phyloP scores from a whole-genome alignment of 2,888 invertebrate species.

The Dicranocentrus wangi region DNA sequence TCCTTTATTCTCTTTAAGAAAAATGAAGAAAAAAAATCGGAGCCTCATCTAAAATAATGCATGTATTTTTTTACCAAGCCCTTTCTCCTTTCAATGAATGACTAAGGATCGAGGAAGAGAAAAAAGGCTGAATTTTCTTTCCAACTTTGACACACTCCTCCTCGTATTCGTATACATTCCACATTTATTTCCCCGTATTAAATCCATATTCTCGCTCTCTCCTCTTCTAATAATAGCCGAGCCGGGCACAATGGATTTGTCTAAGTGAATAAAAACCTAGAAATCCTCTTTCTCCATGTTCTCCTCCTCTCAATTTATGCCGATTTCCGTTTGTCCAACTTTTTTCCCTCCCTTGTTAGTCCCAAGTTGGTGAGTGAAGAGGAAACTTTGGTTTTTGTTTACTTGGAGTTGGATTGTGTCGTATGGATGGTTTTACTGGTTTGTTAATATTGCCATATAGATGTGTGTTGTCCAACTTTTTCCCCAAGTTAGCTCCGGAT shows the following conservation, averaged over 20 bases:
- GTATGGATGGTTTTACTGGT: background rate
- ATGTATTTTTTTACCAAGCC: background rate
- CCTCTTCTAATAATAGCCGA: too few relatives aligned
- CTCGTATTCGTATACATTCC: too few relatives aligned
- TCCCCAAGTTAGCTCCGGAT: too few relatives aligned
- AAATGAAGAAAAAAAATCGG: too few relatives aligned
- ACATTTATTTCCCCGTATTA: too few relatives aligned
- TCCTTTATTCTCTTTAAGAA: too few relatives aligned
- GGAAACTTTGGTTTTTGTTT: background rate
- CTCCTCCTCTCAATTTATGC: slow-evolving; percentile 53
- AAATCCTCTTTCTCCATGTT: background rate
- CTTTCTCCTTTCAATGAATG: background rate
- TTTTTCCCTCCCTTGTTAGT: slow-evolving; percentile 54
- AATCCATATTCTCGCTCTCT: too few relatives aligned
- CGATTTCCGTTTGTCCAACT: slow-evolving; percentile 61
- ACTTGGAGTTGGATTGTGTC: background rate
- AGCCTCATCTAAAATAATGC: too few relatives aligned
- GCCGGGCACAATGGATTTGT: background rate
- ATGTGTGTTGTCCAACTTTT: too few relatives aligned
- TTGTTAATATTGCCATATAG: background rate
- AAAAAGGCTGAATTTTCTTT: too few relatives aligned
- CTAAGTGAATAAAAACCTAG: background rate
- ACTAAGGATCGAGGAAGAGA: too few relatives aligned
- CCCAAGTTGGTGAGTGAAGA: slow-evolving; percentile 14
- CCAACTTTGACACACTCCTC: too few relatives aligned